Conservation (phyloP, 2,888 invertebrate genomes). For the Aporophyla nigra region DNA sequence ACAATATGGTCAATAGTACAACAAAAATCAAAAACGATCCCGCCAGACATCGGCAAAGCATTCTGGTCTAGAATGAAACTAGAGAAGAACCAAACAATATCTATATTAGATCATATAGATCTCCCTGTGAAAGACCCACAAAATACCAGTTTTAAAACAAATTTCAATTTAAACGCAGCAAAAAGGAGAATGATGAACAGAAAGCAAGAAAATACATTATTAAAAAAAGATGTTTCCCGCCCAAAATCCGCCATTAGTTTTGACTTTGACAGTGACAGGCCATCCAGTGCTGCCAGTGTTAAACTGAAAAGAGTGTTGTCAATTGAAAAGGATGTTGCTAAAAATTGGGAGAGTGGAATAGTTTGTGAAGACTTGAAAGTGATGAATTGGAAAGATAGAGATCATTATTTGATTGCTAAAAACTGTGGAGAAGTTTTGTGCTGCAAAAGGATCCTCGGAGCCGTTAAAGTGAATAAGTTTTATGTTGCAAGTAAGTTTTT, state of each 20-base stretch:
- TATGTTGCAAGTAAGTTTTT: constrained; percentile 80
- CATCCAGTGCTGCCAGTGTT: constrained; percentile 79
- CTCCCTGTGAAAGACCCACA: constrained; percentile 56
- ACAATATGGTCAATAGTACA: constrained; percentile 85
- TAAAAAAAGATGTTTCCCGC: constrained; percentile 72
- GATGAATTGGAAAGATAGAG: constrained; percentile 72
- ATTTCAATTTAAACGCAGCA: constrained; percentile 83
- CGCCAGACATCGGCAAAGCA: constrained; percentile 82
- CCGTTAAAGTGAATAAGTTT: constrained; percentile 76
- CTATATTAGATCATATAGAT: constrained; percentile 76
- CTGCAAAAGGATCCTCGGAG: constrained; percentile 77
- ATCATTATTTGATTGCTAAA: constrained; percentile 82
- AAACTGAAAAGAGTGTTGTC: constrained; percentile 71
- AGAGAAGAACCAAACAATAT: constrained; percentile 79
- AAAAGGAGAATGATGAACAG: constrained; percentile 78
- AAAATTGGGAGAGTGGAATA: constrained; percentile 79
- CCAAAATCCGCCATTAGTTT: constrained; percentile 75
- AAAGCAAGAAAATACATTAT: constrained; percentile 74
- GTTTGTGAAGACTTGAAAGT: constrained; percentile 84
- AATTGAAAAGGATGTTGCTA: constrained; percentile 68
- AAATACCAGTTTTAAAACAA: constrained; percentile 40
- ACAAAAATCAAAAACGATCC: constrained; percentile 74
- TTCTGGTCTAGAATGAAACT: constrained; percentile 84
- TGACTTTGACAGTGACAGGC: constrained; percentile 76
- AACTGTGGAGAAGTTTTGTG: constrained; percentile 84